A percentile compares a stretch with the other conserved stretches of the same genome.
These are phyloP conservation scores for Diorhabda sublineata DNA, from an alignment of 1,140 invertebrate genomes.

Conservation along the genomic window DNA sequence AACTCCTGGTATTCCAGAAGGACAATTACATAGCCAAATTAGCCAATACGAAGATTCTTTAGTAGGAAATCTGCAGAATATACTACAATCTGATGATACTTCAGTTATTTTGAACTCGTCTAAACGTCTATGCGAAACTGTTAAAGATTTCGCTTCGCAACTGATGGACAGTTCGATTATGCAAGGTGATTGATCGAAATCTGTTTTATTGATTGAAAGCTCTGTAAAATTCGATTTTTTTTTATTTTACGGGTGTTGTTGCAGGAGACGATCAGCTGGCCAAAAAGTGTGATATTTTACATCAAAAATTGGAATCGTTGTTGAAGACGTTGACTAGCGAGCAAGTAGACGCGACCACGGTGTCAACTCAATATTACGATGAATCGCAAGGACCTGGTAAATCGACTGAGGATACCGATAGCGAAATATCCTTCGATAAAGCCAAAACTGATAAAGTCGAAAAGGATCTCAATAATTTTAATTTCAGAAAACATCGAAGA, in stretches of 20 bases:
- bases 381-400: conserved; percentile 26
- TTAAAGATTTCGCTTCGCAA: conserved; percentile 71
- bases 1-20: conserved; percentile 51
- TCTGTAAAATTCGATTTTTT: neutral
- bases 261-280: conserved; percentile 57
- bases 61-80: conserved; percentile 77
- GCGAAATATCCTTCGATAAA: conserved; percentile 44
- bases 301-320: conserved; percentile 73
- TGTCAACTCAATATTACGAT: conserved; percentile 32
- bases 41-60: conserved; percentile 76
- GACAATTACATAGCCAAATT: conserved; percentile 50
- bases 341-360: conserved; percentile 30
- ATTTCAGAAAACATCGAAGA: conserved; percentile 43
- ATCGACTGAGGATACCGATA: conserved; percentile 43
- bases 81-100: conserved; percentile 81
- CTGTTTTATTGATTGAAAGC: neutral
- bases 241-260: neutral
- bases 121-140: conserved; percentile 77
- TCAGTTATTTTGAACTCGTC: conserved; percentile 69
- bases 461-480: conserved; percentile 46
- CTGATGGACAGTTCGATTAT: conserved; percentile 55
- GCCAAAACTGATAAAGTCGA: conserved; percentile 41
- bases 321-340: conserved; percentile 67
- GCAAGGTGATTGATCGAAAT: conserved; percentile 39
- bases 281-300: conserved; percentile 68